These are phyloP conservation scores for Mastigias papua DNA, from an alignment of 30 jellyfish, hydroid and myxozoan species.

Conservation along the genomic window DNA sequence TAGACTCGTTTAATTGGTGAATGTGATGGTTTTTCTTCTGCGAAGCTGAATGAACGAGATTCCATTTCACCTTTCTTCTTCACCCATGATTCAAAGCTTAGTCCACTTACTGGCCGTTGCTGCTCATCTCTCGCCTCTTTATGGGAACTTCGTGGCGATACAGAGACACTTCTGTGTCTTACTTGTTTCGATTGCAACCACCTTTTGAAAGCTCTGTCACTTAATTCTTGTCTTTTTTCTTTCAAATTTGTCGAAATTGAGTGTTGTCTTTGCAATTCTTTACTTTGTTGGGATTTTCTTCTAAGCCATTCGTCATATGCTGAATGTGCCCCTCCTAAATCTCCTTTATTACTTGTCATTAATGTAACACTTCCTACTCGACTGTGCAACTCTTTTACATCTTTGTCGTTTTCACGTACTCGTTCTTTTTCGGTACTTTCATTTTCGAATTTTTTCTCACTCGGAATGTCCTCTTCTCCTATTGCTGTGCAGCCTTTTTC, in stretches of 20 bases:
- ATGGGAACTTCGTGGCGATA: constrained; percentile 16
- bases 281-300: constrained; percentile 44
- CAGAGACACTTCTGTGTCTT: constrained; percentile 37
- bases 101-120: constrained; percentile 41
- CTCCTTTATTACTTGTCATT: not conserved
- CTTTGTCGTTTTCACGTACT: not conserved
- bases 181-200: constrained; percentile 58
- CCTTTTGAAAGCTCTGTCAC: constrained; percentile 44
- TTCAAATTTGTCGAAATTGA: not conserved
- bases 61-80: constrained; percentile 29
- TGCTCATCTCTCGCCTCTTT: not conserved
- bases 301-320: constrained; percentile 73
- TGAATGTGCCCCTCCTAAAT: constrained; percentile 11
- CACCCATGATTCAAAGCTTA: constrained; percentile 64
- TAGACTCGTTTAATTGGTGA: constrained; percentile 25
- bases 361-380: not conserved
- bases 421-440: not conserved
- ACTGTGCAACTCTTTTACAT: not conserved
- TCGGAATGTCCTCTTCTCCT: not conserved
- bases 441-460: not conserved
- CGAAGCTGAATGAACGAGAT: constrained; percentile 52
- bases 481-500: not conserved
- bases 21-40: constrained; percentile 3
- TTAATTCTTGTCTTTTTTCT: constrained; percentile 19
- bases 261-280: constrained; percentile 14